Evolutionary conservation across 2,888 invertebrate species (phyloP).

Genomic region (Entomobrya proxima): DNA sequence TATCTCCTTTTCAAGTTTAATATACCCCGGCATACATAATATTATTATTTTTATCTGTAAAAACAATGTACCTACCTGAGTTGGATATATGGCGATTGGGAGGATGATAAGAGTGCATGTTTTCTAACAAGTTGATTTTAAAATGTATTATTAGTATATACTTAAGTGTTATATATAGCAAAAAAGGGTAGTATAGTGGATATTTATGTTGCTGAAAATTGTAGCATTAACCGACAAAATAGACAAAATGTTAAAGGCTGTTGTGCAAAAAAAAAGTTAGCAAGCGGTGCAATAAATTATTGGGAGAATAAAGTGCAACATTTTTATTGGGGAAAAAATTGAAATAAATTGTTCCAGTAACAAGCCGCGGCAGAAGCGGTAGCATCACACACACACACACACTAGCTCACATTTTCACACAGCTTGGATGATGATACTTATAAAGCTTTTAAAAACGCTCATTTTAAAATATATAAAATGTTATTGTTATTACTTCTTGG

Average conservation of each 20-base stretch:
- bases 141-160: neutral
- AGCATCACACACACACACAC: neutral
- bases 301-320: neutral
- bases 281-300: neutral
- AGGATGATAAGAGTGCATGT: neutral
- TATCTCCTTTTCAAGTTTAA: neutral
- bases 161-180: neutral
- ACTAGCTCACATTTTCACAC: slow-evolving; percentile 12
- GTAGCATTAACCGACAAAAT: neutral
- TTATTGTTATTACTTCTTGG: slow-evolving; percentile 7
- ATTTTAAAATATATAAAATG: slow-evolving; percentile 15
- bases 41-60: neutral
- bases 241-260: slow-evolving; percentile 37
- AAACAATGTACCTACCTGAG: neutral
- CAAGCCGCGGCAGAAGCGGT: neutral
- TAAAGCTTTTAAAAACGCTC: slow-evolving; percentile 4
- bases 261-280: slow-evolving; percentile 11
- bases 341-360: slow-evolving; percentile 55
- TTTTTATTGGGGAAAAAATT: slow-evolving; percentile 42
- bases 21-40: neutral
- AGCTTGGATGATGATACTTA: slow-evolving; percentile 6
- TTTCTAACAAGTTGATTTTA: slow-evolving; percentile 1
- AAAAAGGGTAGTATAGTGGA: neutral
- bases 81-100: neutral
- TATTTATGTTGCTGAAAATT: slow-evolving; percentile 54